These are phyloP conservation scores for Nomada ferruginata DNA, from an alignment of 2,888 invertebrate species.

Conservation along the genomic window DNA sequence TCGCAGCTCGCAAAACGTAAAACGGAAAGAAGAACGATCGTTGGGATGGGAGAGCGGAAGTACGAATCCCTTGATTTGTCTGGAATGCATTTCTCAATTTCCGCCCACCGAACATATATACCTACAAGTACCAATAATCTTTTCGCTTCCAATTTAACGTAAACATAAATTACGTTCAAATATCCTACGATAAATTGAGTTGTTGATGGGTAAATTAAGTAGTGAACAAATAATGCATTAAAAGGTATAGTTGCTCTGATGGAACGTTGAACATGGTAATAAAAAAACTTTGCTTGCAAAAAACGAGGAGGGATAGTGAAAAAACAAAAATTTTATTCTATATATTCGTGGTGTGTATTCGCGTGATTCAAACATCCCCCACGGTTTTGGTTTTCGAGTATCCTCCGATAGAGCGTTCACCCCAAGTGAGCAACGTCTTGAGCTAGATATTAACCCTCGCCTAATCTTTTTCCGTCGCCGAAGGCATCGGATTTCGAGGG, in stretches of 20 bases:
- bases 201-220: too few relatives aligned
- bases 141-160: background rate
- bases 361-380: conserved; percentile 19
- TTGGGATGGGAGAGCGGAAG: conserved; percentile 25
- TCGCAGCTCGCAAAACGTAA: conserved; percentile 75
- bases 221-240: too few relatives aligned
- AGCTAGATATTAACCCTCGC: conserved; percentile 47
- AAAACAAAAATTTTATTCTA: background rate
- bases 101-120: conserved; percentile 11
- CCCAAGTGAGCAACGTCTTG: conserved; percentile 64
- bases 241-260: too few relatives aligned
- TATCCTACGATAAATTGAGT: background rate
- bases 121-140: background rate
- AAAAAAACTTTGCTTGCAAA: too few relatives aligned
- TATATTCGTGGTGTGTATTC: background rate
- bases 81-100: conserved; percentile 45
- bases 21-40: conserved; percentile 71
- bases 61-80: conserved; percentile 45
- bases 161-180: background rate
- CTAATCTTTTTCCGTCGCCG: conserved; percentile 26
- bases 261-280: too few relatives aligned
- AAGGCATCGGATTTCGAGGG: conserved; percentile 13
- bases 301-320: too few relatives aligned
- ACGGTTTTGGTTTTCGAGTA: conserved; percentile 62
- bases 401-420: conserved; percentile 54